Evolutionary conservation across 2,888 invertebrate genomes (phyloP).

Genomic region (Meandrusa payeni): DNA sequence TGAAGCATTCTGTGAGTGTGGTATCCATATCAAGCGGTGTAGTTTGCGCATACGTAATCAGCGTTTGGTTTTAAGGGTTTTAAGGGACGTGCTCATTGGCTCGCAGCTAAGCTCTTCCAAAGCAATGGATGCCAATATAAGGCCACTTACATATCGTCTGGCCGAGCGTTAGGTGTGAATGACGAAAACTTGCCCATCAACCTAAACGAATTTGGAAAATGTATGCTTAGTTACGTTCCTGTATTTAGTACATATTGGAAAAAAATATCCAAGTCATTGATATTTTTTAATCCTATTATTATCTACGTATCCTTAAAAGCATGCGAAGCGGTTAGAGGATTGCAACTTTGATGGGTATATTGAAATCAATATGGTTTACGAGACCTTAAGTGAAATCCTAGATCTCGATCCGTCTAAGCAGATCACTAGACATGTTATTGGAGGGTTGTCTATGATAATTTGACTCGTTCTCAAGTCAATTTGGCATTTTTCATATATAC

Average conservation of each 20-base stretch:
- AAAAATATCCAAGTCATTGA: not conserved
- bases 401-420: too few species aligned
- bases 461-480: too few species aligned
- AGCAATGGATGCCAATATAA: constrained; percentile 43
- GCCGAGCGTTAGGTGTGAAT: constrained; percentile 63
- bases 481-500: too few species aligned
- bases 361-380: not conserved
- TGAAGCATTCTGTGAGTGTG: not conserved
- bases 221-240: constrained; percentile 17
- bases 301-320: not conserved
- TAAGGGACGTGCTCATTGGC: constrained; percentile 52
- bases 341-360: not conserved
- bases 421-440: too few species aligned
- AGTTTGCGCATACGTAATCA: constrained; percentile 41
- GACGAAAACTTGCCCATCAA: constrained; percentile 76
- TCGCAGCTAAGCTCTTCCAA: constrained; percentile 61
- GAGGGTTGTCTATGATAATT: too few species aligned
- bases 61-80: constrained; percentile 24
- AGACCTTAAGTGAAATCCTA: too few species aligned
- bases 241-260: not conserved
- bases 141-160: constrained; percentile 72
- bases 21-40: constrained; percentile 11
- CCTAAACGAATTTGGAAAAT: constrained; percentile 61
- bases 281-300: not conserved
- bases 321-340: not conserved